Conservation (phyloP, 2,888 invertebrate genomes). For the Dorcus parallelipipedus region DNA sequence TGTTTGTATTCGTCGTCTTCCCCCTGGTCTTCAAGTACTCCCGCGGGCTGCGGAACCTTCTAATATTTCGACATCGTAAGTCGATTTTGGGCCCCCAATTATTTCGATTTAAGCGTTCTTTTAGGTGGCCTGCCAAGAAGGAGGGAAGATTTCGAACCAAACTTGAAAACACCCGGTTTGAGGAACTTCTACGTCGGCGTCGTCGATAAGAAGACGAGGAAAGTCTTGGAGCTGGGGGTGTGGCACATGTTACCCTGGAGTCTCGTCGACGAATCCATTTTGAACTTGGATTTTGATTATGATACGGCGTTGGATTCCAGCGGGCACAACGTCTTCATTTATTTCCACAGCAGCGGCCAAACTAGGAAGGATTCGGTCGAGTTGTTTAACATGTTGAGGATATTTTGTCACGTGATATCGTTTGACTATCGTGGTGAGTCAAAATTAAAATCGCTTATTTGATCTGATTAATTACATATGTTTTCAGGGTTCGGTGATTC, state of each 20-base stretch:
- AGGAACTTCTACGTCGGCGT: constrained; percentile 63
- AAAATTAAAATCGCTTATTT: too few species aligned
- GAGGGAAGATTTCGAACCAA: too few species aligned
- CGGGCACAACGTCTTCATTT: constrained; percentile 38
- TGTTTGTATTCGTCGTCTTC: too few species aligned
- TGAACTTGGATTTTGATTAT: constrained; percentile 47
- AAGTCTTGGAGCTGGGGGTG: constrained; percentile 54
- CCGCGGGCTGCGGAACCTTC: too few species aligned
- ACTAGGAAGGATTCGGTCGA: constrained; percentile 50
- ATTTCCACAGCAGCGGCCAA: constrained; percentile 47
- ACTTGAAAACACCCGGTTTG: constrained; percentile 55
- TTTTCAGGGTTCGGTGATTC: constrained; percentile 43
- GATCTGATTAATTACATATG: too few species aligned
- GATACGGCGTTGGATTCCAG: constrained; percentile 54
- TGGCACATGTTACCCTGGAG: constrained; percentile 73
- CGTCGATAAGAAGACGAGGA: constrained; percentile 40
- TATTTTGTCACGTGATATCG: constrained; percentile 44
- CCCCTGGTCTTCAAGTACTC: too few species aligned
- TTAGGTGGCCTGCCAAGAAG: too few species aligned
- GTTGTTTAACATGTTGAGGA: constrained; percentile 70
- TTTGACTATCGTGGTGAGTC: constrained; percentile 45
- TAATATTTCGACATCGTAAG: too few species aligned
- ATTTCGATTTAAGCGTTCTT: too few species aligned
- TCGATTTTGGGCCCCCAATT: too few species aligned
- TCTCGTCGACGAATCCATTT: constrained; percentile 40